phyloP scores from a whole-genome alignment of 1,140 invertebrate genomes.

The Pseudomyrmex gracilis region DNA sequence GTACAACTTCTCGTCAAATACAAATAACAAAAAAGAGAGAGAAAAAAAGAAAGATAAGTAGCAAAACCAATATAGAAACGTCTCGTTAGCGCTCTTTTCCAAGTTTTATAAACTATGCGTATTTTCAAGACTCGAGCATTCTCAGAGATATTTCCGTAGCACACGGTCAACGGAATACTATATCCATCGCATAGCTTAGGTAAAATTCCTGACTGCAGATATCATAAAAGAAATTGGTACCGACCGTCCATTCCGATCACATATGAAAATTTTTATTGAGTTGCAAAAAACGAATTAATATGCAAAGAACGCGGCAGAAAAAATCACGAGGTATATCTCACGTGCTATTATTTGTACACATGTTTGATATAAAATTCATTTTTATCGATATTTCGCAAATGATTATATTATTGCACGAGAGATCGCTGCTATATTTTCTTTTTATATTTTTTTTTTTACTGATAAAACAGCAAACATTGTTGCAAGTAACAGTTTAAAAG shows the following conservation, averaged over 20 bases:
- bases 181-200: slow-evolving; percentile 32
- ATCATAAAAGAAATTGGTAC: slow-evolving; percentile 48
- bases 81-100: slow-evolving; percentile 3
- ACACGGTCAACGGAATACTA: slow-evolving; percentile 12
- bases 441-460: too few relatives aligned
- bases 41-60: too few relatives aligned
- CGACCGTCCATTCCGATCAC: background rate
- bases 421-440: too few relatives aligned
- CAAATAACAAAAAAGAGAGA: too few relatives aligned
- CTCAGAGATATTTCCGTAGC: slow-evolving; percentile 42
- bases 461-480: too few relatives aligned
- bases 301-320: slow-evolving; percentile 24
- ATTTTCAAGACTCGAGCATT: slow-evolving; percentile 7
- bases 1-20: too few relatives aligned
- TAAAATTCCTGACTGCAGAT: slow-evolving; percentile 44
- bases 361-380: background rate
- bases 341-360: background rate
- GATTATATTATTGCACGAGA: too few relatives aligned
- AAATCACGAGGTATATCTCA: slow-evolving; percentile 6
- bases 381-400: too few relatives aligned
- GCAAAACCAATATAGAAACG: slow-evolving; percentile 25
- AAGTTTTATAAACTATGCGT: slow-evolving; percentile 33
- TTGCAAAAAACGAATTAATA: slow-evolving; percentile 18
- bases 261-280: slow-evolving; percentile 50
- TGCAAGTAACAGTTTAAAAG: too few relatives aligned